phyloP scores from a whole-genome alignment of 2,888 invertebrate genomes.

The Arge pagana region DNA sequence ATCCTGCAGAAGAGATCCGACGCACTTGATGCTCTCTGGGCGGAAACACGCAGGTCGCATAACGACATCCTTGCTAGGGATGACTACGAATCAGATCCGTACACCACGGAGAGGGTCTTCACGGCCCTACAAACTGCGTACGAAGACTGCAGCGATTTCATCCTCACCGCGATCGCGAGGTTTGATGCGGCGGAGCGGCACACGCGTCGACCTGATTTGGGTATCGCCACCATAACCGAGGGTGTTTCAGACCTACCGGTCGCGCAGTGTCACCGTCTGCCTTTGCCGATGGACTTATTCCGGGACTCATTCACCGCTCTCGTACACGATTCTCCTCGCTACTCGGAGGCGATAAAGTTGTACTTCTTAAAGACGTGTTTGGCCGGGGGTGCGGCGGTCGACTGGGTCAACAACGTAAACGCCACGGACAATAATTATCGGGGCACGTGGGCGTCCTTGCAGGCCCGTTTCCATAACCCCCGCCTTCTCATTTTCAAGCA shows the following conservation, averaged over 20 bases:
- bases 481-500: conserved; percentile 11
- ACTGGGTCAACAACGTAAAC: conserved; percentile 10
- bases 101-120: conserved; percentile 8
- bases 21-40: conserved; percentile 15
- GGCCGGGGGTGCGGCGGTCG: conserved; percentile 1
- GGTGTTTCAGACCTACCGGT: background rate
- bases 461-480: conserved; percentile 17
- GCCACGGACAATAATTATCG: conserved; percentile 21
- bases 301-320: conserved; percentile 22
- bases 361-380: conserved; percentile 22
- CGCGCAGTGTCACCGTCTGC: conserved; percentile 17
- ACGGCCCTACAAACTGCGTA: conserved; percentile 6
- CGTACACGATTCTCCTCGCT: conserved; percentile 6
- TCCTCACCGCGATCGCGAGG: background rate
- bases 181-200: background rate
- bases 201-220: background rate
- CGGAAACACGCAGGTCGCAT: conserved; percentile 10
- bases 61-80: conserved; percentile 14
- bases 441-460: conserved; percentile 14
- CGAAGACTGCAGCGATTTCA: background rate
- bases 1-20: conserved; percentile 1
- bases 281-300: conserved; percentile 24
- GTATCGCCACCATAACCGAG: background rate
- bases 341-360: conserved; percentile 23
- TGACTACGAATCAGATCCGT: conserved; percentile 5